Evolutionary conservation across 2,113 vertebrate species (phyloP), one percentile per base, ranked within the genome.

Genomic region (Oncorhynchus mykiss): DNA sequence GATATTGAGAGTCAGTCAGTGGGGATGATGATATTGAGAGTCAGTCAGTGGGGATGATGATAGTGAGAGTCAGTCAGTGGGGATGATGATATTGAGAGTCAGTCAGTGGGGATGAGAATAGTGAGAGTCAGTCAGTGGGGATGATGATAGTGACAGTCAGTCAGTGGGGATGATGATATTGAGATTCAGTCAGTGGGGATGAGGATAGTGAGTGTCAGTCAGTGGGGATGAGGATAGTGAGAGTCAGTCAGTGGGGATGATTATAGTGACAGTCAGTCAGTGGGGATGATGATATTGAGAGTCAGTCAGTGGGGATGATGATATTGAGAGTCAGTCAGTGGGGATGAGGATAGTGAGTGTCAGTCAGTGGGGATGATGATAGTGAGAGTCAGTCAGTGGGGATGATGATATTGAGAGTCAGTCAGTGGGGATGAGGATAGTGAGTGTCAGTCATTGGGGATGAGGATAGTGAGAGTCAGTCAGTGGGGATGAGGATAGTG

Each of bases 81-180:
- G 72, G 70, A 66, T 85, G 74, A 70, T 39, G 70, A 65, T 74
- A 72, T 1, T 39, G 34, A 8, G 78, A 81, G 79, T 75, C 11
- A 71, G 78, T 64, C 5, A 9, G 18, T 11, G 18, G 34, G 72
- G 70, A 62, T 85, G 72, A 70, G 45, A 68, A 65, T 76, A 72
- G 34, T 39, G 34, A 8, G 78, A 80, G 79, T 73, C 11, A 72
- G 78, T 64, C 5, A 9, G 18, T 2, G 18, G 34, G 74, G 70
- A 62, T 85, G 74, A 70, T 57, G 71, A 65, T 76, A 72, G 7
- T 39, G 34, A 8, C 78, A 82, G 79, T 75, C 4, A 72, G 79
- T 64, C 5, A 9, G 18, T 2, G 18, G 34, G 74, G 70, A 62
- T 85, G 74, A 70, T 57, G 68, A 65, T 76, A 72, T 1, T 39